Evolutionary conservation across 2,888 invertebrate species (phyloP).

Genomic region (Carabus problematicus): DNA sequence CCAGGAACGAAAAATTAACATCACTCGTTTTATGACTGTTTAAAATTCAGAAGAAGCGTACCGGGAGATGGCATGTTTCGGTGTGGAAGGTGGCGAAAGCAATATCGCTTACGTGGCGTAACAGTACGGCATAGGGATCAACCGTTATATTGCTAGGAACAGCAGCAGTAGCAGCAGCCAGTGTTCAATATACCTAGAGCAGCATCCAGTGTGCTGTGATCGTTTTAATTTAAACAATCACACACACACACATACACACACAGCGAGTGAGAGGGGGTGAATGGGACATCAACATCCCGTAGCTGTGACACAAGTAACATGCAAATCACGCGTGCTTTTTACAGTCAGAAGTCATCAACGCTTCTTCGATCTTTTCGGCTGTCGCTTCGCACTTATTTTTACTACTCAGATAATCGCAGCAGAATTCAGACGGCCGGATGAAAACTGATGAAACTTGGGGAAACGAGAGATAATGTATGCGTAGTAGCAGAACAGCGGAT

Average conservation of each 20-base stretch:
- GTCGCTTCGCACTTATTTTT: constrained; percentile 2
- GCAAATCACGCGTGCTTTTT: constrained; percentile 59
- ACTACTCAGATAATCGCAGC: background rate
- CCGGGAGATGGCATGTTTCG: constrained; percentile 49
- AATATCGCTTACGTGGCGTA: constrained; percentile 41
- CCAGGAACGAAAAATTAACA: constrained; percentile 60
- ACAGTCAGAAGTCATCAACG: constrained; percentile 43
- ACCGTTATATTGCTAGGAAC: constrained; percentile 9
- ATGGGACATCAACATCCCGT: background rate
- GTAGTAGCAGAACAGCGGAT: background rate
- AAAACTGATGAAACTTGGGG: background rate
- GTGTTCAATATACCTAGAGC: background rate
- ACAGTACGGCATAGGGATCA: constrained; percentile 7
- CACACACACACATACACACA: constrained; percentile 2
- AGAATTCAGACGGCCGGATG: background rate
- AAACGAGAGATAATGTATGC: background rate
- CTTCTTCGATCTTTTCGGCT: constrained; percentile 28
- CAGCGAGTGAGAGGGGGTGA: background rate
- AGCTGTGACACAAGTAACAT: constrained; percentile 51
- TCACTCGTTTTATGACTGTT: constrained; percentile 61
- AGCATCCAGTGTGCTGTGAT: constrained; percentile 16
- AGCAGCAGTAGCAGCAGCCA: constrained; percentile 6
- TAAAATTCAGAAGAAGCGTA: constrained; percentile 55
- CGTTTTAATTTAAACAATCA: constrained; percentile 41
- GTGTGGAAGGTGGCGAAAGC: constrained; percentile 52